phyloP scores from a whole-genome alignment of 2,888 invertebrate genomes.

The Drosophila flavopinicola region DNA sequence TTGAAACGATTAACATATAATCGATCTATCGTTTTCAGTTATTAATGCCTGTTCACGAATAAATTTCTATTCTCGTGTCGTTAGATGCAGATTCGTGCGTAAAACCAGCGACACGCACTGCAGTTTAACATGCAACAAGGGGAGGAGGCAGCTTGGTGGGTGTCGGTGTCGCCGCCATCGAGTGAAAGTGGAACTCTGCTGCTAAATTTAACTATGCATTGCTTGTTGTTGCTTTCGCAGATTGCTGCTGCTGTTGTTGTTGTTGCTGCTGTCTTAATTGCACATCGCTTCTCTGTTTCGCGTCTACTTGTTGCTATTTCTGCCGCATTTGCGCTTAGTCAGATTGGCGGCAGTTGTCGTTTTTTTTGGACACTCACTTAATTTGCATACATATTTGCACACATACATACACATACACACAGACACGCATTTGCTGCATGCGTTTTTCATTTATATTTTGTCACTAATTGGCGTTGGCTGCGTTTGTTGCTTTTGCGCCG shows the following conservation, averaged over 20 bases:
- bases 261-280: conserved; percentile 73
- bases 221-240: conserved; percentile 35
- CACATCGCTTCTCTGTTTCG: conserved; percentile 59
- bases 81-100: conserved; percentile 41
- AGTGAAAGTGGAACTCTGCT: conserved; percentile 82
- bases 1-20: neutral
- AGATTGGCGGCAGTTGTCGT: conserved; percentile 64
- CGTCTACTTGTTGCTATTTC: conserved; percentile 76
- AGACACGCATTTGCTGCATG: conserved; percentile 34
- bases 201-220: conserved; percentile 79
- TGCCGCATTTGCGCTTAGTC: conserved; percentile 72
- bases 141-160: conserved; percentile 39
- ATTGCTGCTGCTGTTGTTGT: conserved; percentile 35
- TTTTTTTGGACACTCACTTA: conserved; percentile 58
- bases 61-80: conserved; percentile 29
- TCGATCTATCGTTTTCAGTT: neutral
- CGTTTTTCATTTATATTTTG: conserved; percentile 73
- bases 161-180: conserved; percentile 45
- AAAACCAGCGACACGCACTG: conserved; percentile 41
- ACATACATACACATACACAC: conserved; percentile 25
- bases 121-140: conserved; percentile 46
- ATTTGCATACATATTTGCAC: conserved; percentile 58
- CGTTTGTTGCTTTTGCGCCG: conserved; percentile 48
- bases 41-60: conserved; percentile 1
- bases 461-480: conserved; percentile 74